Base-by-base conservation (phyloP, 2,888 invertebrate genomes). In the Cephus runcator region DNA sequence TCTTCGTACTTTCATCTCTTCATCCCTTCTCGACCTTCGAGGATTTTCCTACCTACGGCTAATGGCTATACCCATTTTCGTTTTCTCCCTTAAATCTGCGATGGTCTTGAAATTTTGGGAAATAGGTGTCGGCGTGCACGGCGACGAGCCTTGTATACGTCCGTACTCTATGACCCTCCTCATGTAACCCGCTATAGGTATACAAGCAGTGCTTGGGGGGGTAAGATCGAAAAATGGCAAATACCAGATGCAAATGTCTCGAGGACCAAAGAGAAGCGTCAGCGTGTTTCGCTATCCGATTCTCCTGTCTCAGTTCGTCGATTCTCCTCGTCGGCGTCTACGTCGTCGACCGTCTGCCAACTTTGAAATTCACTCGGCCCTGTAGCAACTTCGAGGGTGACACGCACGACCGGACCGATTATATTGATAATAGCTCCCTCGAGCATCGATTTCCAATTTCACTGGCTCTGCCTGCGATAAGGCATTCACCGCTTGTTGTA, bases 341-440 rank as follows among this genome's bases (percentile, higher is more conserved):
- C 81, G 82, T 85, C 81, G 84, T 86, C 23, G 74, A 30, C 76
- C 81, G 80, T 82, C 36, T 36, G 80, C 81, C 78, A 77, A 74
- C 79, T 79, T 81, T 76, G 78, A 69, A 77, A 79, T 77, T 77
- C 56, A 73, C 23, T 31, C 40, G 75, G 77, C 68, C 77, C 79
- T 77, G 76, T 40, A 75, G 76, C 77, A 76, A 81, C 81, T 23
- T 56, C 71, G 11, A 71, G 89, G 87, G 84, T 85, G 85, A 86
- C 88, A 86, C 86, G 85, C 85, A 84, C 81, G 82, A 75, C 80
- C 81, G 79, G 80, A 81, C 76, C 84, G 88, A 88, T 88, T 86
- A 85, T 85, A 87, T 86, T 85, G 86, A 86, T 85, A 87, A 87
- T 86, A 77, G 81, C 79, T 81, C 83, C 82, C 86, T 77, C 73